Conservation (phyloP, 2,888 invertebrate genomes). For the Yponomeuta evonymella region DNA sequence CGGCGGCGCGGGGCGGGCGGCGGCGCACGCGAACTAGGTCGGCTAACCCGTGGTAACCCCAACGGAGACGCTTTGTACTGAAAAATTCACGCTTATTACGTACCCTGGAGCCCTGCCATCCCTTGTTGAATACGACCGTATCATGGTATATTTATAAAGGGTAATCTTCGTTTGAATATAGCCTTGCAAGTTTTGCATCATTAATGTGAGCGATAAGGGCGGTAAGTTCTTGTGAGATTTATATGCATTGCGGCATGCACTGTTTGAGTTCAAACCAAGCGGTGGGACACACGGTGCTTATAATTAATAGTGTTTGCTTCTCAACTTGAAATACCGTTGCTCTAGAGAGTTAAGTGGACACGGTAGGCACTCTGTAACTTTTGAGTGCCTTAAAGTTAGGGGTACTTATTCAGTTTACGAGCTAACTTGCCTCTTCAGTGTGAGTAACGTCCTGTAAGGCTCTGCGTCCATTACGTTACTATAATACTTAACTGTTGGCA, state of each 20-base stretch:
- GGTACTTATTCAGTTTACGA: not conserved
- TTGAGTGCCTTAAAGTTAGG: not conserved
- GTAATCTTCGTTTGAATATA: not conserved
- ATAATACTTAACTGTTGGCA: not conserved
- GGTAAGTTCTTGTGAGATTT: not conserved
- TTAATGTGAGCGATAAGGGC: not conserved
- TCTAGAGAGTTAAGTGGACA: not conserved
- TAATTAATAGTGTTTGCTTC: not conserved
- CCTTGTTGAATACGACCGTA: not conserved
- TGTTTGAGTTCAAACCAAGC: not conserved
- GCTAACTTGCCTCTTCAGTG: not conserved
- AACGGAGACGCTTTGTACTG: conserved; percentile 5
- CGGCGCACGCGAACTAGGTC: conserved; percentile 64
- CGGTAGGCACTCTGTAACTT: not conserved
- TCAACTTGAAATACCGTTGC: not conserved
- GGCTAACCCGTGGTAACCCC: conserved; percentile 6
- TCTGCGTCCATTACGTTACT: not conserved
- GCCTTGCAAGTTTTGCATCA: not conserved
- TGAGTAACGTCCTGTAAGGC: not conserved
- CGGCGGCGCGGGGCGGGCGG: conserved; percentile 40
- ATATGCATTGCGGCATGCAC: not conserved
- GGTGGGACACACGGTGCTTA: not conserved
- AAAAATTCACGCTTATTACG: conserved; percentile 14
- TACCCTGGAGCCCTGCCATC: not conserved
- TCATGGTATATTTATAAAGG: not conserved